Evolutionary conservation across 2,888 invertebrate genomes (phyloP).

Genomic region (Volucella inanis): DNA sequence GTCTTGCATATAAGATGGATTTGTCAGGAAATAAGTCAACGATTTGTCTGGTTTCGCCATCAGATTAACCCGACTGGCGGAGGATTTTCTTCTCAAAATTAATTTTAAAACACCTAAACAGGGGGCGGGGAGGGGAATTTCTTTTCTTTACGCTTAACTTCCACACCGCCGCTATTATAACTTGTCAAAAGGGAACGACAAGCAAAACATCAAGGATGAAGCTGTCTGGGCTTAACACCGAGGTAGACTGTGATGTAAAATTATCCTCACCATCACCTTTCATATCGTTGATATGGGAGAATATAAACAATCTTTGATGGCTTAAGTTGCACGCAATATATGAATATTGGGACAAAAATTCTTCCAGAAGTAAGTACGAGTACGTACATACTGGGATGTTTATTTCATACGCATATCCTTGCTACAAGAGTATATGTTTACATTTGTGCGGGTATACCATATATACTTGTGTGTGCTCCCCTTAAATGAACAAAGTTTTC

Average conservation of each 20-base stretch:
- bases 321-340: conserved; percentile 14
- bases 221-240: conserved; percentile 45
- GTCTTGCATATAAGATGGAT: conserved; percentile 35
- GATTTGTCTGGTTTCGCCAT: conserved; percentile 66
- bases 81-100: conserved; percentile 53
- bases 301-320: conserved; percentile 46
- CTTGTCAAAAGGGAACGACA: neutral
- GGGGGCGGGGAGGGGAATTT: conserved; percentile 4
- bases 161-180: neutral
- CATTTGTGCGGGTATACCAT: neutral
- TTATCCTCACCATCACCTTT: conserved; percentile 44
- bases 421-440: neutral
- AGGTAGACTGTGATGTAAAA: conserved; percentile 28
- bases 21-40: conserved; percentile 57
- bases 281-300: neutral
- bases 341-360: conserved; percentile 41
- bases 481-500: conserved; percentile 36
- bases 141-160: neutral
- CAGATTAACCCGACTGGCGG: conserved; percentile 49
- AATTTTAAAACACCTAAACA: conserved; percentile 52
- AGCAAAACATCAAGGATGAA: conserved; percentile 3
- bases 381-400: conserved; percentile 50
- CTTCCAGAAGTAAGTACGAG: conserved; percentile 11
- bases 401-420: conserved; percentile 21
- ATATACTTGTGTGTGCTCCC: neutral